Base-by-base conservation (phyloP, 2,797 vertebrate genomes). In the Mus spretus region DNA sequence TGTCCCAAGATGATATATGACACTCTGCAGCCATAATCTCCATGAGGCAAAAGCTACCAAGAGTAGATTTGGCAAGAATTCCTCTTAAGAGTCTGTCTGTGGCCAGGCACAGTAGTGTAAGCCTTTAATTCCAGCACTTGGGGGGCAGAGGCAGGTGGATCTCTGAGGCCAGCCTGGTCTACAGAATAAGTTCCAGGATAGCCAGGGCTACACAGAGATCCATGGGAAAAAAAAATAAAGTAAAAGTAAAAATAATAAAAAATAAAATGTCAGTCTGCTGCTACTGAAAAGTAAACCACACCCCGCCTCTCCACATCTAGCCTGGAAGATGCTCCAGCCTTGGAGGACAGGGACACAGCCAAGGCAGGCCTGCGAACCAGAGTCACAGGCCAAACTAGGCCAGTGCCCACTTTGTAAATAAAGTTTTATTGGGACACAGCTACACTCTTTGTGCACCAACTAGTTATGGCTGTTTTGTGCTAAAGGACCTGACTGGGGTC, bases 41-140 rank as follows among this genome's bases (percentile, higher is more conserved):
- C 59, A 31, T 79, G 57, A 79, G 13, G 28, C 50, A 72, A 92
- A 47, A 74, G 74, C 44, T n/a, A 28, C 0, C 0, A 31, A 44
- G 19, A 79, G 19, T 3, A 6, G 70, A 78, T 57, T n/a, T 7
- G 26, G 67, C 28, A 9, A 77, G 11, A 0, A 12, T 37, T 37
- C 28, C n/a, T 74, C 90, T 67, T 17, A 74, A 74, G 75, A 31
- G 61, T 40, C 44, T 24, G 6, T 67, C 83, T 85, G 37, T 15
- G 13, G 70, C 26, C 3, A 2, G 57, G 37, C 3, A n/a, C 1
- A 12, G 14, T 40, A 26, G n/a, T 0, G 0, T 13, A 40, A 1
- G 7, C 59, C 40, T 84, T 65, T 63, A 17, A 84, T 84, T 28
- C 59, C 61, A 65, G 61, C 40, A 34, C 82, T 84, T 1, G 6